Percentiles rank a stretch among this genome's conserved stretches.
Conservation (phyloP, 2,888 invertebrate species). For the Harpalus rufipes region DNA sequence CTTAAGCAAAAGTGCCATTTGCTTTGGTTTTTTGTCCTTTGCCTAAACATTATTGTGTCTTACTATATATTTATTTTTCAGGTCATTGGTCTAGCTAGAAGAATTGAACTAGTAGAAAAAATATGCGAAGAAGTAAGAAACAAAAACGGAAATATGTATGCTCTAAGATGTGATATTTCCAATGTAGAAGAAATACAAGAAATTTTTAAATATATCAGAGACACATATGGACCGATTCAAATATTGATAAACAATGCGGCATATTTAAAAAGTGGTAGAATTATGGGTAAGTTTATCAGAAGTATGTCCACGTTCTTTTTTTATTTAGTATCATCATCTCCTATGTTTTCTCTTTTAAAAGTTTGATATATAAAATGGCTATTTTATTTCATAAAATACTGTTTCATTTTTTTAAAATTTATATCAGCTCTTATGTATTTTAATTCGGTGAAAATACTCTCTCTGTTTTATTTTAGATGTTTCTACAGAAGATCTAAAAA, state of each 20-base stretch:
- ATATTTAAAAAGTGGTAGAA: neutral
- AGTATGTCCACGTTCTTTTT: neutral
- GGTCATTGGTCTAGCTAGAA: constrained; percentile 15
- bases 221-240: constrained; percentile 17
- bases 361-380: no score
- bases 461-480: neutral
- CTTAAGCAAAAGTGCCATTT: no score
- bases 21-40: no score
- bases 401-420: no score
- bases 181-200: constrained; percentile 17
- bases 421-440: no score
- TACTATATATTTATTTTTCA: neutral
- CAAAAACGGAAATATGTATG: neutral
- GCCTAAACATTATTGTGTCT: no score
- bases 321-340: no score
- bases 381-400: no score
- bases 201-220: constrained; percentile 1
- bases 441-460: no score
- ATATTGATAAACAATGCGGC: constrained; percentile 23
- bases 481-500: neutral
- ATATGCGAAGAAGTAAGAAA: neutral
- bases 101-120: constrained; percentile 7
- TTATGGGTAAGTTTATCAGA: neutral
- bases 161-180: constrained; percentile 31
- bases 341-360: no score